Evolutionary conservation across 2,888 invertebrate genomes (phyloP), one percentile per base, ranked within the genome.

Genomic region (Amphipyra berbera): DNA sequence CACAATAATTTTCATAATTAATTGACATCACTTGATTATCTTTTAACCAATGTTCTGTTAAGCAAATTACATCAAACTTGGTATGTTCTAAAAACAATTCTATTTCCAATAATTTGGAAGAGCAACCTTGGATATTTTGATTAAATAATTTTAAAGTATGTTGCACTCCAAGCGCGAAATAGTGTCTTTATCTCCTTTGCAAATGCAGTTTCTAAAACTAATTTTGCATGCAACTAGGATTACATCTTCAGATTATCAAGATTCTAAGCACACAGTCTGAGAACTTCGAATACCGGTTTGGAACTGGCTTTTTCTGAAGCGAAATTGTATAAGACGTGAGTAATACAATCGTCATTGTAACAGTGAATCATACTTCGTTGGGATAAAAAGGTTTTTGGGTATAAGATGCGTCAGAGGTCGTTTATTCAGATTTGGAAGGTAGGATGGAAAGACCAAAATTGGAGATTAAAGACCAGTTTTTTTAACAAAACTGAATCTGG

Each of bases 301-400:
- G 30, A 59, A 69, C 61, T 41, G 54, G 55, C 54, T 74, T 66
- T 64, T 75, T 66, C 54, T 60, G 53, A 45, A 46, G 45, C 30
- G 41, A 57, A 74, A 77, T 74, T 74, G 62, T 68, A 72, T 76
- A 76, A 76, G 68, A 49, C 53, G 27, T 74, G 78, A 76, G 61
- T 72, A 74, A 76, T 37, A 69, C 61, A 63, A 69, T 73, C 57
- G 68, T 53, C 49, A 55, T 14, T 58, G 59, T 46, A 62, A 62
- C 58, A 47, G 50, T 77, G 74, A 76, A 59, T 77, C 68, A 74
- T 70, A 60, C 54, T 64, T 63, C 33, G 7, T 52, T 54, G 21
- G 54, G 13, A 30, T 30, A 53, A 33, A 54, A 44, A 48, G 41
- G 3, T 44, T 50, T 68, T 61, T 47, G 30, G 38, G 21, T 50